Percentiles rank a stretch among this genome's conserved stretches.
Conservation (phyloP, 2,113 vertebrate genomes). For the Hemiscyllium ocellatum region DNA sequence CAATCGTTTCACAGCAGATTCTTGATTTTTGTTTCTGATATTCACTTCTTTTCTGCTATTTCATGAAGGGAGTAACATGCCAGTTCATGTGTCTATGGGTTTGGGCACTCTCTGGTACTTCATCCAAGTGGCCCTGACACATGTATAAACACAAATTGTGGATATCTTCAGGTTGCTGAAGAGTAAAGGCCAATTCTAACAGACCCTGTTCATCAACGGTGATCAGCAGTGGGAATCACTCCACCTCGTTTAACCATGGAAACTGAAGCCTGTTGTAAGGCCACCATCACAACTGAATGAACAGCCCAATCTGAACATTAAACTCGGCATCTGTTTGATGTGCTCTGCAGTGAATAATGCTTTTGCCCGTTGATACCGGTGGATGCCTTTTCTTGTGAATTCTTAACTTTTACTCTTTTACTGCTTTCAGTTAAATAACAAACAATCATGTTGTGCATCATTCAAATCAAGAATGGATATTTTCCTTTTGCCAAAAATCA, state of each 20-base stretch:
- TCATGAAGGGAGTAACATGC: neutral
- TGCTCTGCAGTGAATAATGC: neutral
- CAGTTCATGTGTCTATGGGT: neutral
- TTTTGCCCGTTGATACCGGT: neutral
- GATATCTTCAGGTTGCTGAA: neutral
- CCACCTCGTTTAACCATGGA: neutral
- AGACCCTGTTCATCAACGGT: neutral
- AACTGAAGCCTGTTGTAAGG: neutral
- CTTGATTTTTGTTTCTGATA: neutral
- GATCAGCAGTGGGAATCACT: neutral
- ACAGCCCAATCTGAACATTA: neutral
- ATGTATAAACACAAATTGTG: neutral
- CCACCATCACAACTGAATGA: neutral
- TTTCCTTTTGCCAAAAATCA: too few species aligned
- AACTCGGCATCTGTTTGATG: neutral
- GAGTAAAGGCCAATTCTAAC: neutral
- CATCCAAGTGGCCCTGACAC: neutral
- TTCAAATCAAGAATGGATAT: too few species aligned
- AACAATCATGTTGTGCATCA: too few species aligned
- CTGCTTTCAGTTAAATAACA: neutral
- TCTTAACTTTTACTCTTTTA: neutral
- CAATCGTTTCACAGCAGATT: too few species aligned
- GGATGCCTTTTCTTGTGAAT: neutral
- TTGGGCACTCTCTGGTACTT: neutral
- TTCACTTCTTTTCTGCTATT: neutral